Conservation (phyloP, 2,797 vertebrate genomes). For the Aphelocoma californica region DNA sequence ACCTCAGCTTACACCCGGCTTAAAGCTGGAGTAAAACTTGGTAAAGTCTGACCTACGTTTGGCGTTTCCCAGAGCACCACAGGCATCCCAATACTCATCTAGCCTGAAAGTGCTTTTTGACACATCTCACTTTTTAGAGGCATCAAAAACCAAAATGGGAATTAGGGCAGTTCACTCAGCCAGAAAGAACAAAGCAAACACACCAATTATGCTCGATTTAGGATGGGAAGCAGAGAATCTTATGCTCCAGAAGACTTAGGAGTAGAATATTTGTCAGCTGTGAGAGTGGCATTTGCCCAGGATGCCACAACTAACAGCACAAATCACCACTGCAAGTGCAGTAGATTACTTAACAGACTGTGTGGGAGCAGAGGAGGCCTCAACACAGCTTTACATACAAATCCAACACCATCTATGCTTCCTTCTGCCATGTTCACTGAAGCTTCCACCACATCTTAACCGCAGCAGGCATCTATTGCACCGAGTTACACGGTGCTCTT, state of each 20-base stretch:
- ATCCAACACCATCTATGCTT: not conserved
- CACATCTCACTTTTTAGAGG: not conserved
- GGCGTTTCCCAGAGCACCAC: not conserved
- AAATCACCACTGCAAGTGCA: not conserved
- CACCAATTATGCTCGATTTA: not conserved
- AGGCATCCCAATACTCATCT: not conserved
- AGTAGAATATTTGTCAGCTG: not conserved
- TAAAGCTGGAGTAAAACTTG: not conserved
- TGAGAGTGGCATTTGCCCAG: not conserved
- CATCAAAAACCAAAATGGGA: not conserved
- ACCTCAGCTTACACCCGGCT: not conserved
- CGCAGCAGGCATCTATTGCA: not conserved
- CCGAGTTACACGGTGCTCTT: not conserved
- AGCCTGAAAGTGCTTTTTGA: not conserved
- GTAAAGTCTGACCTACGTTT: not conserved
- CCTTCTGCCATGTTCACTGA: not conserved
- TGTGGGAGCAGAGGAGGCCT: not conserved
- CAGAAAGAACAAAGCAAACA: not conserved
- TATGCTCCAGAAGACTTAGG: not conserved
- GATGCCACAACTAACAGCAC: not conserved
- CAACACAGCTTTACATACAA: not conserved
- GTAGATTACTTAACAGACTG: not conserved
- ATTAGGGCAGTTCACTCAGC: not conserved
- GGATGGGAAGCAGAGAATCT: not conserved
- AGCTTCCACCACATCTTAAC: not conserved